Conservation (phyloP, 2,797 vertebrate species). For the Merluccius polli region DNA sequence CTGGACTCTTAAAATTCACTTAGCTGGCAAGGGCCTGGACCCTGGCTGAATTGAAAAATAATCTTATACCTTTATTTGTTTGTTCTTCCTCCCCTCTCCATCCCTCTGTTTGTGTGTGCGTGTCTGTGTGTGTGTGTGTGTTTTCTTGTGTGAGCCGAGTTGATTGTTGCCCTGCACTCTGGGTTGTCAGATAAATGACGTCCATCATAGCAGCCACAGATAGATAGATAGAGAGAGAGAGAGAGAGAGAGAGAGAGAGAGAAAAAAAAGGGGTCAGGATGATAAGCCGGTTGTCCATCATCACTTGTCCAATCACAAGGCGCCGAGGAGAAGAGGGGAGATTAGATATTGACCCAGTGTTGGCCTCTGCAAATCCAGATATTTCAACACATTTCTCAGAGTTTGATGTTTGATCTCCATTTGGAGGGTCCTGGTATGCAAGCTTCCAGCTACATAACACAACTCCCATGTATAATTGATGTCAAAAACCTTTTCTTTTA, state of each 20-base stretch:
- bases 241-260: slow-evolving; percentile 23
- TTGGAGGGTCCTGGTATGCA: slow-evolving; percentile 9
- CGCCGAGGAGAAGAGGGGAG: slow-evolving; percentile 32
- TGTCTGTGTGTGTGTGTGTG: background rate
- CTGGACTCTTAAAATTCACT: slow-evolving; percentile 52
- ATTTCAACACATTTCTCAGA: slow-evolving; percentile 55
- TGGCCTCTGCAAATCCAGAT: slow-evolving; percentile 44
- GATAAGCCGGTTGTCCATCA: slow-evolving; percentile 60
- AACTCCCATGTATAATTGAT: background rate
- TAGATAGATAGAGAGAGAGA: too few relatives aligned
- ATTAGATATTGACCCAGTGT: slow-evolving; percentile 65
- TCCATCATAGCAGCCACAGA: slow-evolving; percentile 48
- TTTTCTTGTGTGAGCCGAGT: slow-evolving; percentile 42
- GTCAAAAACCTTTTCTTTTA: background rate
- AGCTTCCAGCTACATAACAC: background rate
- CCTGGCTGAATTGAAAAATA: slow-evolving; percentile 73
- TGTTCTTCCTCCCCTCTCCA: slow-evolving; percentile 35
- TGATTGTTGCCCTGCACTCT: slow-evolving; percentile 57
- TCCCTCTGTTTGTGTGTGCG: slow-evolving; percentile 12
- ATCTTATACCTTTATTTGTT: slow-evolving; percentile 51
- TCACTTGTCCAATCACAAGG: slow-evolving; percentile 57
- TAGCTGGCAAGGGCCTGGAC: slow-evolving; percentile 45
- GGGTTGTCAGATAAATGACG: slow-evolving; percentile 57
- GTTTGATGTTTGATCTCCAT: slow-evolving; percentile 32
- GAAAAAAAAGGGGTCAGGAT: slow-evolving; percentile 15